Percentiles rank a stretch among this genome's conserved stretches.
These are phyloP conservation scores for Myocastor coypus DNA, from an alignment of 2,113 vertebrate species.

Conservation along the genomic window DNA sequence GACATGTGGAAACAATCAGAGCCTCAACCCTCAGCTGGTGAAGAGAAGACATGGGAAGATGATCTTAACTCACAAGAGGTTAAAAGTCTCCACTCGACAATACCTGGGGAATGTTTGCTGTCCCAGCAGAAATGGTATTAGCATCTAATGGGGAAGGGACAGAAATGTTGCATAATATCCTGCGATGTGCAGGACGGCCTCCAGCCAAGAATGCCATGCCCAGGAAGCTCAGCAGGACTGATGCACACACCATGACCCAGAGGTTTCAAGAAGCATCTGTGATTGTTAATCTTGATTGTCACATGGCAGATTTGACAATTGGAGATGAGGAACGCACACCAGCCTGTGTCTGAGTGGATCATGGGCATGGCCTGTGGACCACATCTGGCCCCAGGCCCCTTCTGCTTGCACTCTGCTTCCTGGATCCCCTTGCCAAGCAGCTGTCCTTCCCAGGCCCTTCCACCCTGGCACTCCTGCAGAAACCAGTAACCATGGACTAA, in stretches of 20 bases:
- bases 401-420: not conserved
- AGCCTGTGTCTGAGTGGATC: not conserved
- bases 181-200: not conserved
- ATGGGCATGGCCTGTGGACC: not conserved
- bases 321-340: not conserved
- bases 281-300: not conserved
- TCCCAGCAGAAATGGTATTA: not conserved
- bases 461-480: not conserved
- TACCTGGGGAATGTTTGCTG: not conserved
- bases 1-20: not conserved
- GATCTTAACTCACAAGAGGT: not conserved
- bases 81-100: not conserved
- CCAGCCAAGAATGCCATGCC: not conserved
- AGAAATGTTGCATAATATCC: not conserved
- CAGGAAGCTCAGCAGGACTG: not conserved
- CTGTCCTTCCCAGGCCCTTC: not conserved
- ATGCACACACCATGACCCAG: not conserved
- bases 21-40: not conserved
- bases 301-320: not conserved
- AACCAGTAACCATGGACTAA: not conserved
- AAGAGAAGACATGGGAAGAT: no score
- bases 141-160: not conserved
- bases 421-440: not conserved
- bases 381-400: not conserved
- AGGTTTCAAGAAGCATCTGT: not conserved